Conservation (phyloP, 1,140 invertebrate genomes). For the Drosophila triauraria region DNA sequence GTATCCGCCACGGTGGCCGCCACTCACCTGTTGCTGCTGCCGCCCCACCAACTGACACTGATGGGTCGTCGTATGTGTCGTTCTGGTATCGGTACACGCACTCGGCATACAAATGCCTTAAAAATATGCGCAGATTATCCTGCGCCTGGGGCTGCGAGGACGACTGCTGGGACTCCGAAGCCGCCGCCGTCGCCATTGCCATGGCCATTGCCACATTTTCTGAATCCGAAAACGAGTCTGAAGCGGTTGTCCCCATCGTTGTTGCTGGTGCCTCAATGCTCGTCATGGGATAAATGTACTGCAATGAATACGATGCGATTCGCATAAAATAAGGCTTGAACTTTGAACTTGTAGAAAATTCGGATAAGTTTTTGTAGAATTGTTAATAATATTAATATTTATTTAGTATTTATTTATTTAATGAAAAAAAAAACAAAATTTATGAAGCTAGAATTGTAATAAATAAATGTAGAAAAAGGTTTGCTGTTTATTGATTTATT, state of each 20-base stretch:
- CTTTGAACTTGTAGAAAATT: not conserved
- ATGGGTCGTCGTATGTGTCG: slow-evolving; percentile 36
- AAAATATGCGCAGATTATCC: slow-evolving; percentile 68
- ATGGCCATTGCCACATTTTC: slow-evolving; percentile 21
- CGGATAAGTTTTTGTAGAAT: not conserved
- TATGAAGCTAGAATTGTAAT: not conserved
- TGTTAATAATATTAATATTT: not conserved
- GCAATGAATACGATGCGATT: not conserved
- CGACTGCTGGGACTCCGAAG: not conserved
- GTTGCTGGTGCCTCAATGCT: slow-evolving; percentile 11
- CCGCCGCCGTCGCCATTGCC: slow-evolving; percentile 5
- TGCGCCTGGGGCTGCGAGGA: slow-evolving; percentile 32
- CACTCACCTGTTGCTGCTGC: slow-evolving; percentile 57
- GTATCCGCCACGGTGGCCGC: slow-evolving; percentile 34
- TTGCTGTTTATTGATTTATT: not conserved
- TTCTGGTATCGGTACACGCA: slow-evolving; percentile 74
- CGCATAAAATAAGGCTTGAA: not conserved
- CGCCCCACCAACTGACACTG: slow-evolving; percentile 9
- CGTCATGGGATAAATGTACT: slow-evolving; percentile 20
- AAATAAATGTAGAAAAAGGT: not conserved
- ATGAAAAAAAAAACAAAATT: not conserved
- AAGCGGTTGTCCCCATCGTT: slow-evolving; percentile 12
- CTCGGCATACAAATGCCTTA: slow-evolving; percentile 72
- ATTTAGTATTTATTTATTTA: not conserved
- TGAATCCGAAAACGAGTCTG: not conserved